phyloP scores from a whole-genome alignment of 2,888 invertebrate genomes.

The Torymus texanus region DNA sequence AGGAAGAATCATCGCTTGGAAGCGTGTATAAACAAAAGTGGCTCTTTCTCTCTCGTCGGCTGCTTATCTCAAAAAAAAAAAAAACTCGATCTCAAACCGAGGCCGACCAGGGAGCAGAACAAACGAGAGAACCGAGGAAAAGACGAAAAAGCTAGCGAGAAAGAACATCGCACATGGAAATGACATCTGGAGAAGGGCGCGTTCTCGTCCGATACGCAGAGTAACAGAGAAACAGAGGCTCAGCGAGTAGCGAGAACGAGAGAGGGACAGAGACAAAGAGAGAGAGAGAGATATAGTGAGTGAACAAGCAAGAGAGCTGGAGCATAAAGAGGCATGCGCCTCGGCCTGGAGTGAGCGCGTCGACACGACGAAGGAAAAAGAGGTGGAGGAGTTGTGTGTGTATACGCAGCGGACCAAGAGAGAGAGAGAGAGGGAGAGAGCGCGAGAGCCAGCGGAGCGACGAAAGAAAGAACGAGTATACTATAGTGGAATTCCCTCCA shows the following conservation, averaged over 20 bases:
- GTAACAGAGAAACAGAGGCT: no score
- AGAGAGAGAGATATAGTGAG: conserved; percentile 1
- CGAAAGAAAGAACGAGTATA: background rate
- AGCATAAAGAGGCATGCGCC: conserved; percentile 54
- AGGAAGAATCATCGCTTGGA: no score
- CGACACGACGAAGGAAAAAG: conserved; percentile 1
- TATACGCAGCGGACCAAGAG: background rate
- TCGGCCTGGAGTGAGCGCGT: conserved; percentile 12
- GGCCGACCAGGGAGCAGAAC: no score
- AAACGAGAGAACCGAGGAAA: background rate
- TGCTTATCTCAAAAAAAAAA: no score
- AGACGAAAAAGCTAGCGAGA: background rate
- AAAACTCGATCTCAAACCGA: no score
- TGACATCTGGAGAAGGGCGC: background rate
- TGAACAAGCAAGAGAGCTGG: conserved; percentile 29
- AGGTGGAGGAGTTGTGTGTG: conserved; percentile 20
- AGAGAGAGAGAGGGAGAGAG: background rate
- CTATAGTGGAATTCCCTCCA: background rate
- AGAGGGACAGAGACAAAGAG: background rate
- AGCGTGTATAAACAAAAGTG: no score
- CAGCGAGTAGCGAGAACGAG: no score
- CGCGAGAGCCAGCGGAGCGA: background rate
- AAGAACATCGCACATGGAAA: conserved; percentile 1
- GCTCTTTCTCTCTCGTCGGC: no score
- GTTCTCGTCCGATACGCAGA: background rate